These are phyloP conservation scores for Thalassarche chlororhynchos DNA, from an alignment of 2,113 vertebrate genomes.

Conservation along the genomic window DNA sequence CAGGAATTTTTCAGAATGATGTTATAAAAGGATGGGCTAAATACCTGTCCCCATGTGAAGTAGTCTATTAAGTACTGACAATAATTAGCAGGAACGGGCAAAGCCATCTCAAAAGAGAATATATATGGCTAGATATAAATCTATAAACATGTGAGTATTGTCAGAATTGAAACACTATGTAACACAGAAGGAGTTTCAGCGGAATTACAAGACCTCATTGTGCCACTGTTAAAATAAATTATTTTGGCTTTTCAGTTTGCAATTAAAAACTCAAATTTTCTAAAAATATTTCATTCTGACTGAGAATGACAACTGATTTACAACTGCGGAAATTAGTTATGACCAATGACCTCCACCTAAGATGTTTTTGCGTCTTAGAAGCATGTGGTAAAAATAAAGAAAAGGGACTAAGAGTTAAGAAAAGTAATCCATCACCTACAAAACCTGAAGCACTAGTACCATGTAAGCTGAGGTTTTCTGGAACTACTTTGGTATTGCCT, in stretches of 20 bases:
- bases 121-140: background rate
- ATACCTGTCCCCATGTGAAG: background rate
- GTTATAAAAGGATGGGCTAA: background rate
- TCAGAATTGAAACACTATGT: background rate
- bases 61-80: background rate
- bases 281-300: background rate
- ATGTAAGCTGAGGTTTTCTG: background rate
- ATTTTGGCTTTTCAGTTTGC: background rate
- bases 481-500: background rate
- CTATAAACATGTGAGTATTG: accelerated
- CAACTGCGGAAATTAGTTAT: background rate
- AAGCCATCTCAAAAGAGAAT: background rate
- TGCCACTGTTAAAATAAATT: background rate
- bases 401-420: background rate
- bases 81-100: background rate
- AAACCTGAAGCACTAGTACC: background rate
- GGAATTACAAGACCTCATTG: background rate
- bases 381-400: background rate
- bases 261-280: background rate
- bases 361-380: background rate
- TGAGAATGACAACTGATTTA: background rate
- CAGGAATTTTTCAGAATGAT: background rate
- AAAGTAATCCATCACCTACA: background rate
- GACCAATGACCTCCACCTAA: background rate
- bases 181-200: background rate